These are phyloP conservation scores for Halcyon senegalensis DNA, from an alignment of 2,113 vertebrate species.

Conservation along the genomic window DNA sequence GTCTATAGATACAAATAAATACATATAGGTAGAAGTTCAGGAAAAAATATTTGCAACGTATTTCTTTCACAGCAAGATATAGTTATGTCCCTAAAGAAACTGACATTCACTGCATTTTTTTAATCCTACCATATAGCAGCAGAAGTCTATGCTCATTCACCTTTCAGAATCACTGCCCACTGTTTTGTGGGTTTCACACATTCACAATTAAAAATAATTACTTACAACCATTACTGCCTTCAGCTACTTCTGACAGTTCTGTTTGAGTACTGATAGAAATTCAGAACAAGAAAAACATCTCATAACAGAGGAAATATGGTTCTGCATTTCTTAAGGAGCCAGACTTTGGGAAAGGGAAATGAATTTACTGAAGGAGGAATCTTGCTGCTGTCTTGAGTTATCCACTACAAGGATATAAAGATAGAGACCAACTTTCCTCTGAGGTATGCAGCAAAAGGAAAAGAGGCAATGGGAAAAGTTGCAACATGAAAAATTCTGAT, in stretches of 20 bases:
- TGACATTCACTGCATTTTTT: background rate
- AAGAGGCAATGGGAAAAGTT: background rate
- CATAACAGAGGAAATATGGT: no score
- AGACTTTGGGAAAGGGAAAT: background rate
- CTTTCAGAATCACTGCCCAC: background rate
- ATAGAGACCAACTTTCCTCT: background rate
- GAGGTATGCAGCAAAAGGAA: background rate
- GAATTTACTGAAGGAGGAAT: background rate
- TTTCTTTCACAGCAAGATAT: background rate
- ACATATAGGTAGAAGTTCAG: background rate
- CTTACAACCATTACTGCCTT: background rate
- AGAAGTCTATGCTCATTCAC: background rate
- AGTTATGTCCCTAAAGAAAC: background rate
- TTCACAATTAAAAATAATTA: background rate
- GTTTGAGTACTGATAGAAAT: background rate
- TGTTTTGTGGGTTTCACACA: background rate
- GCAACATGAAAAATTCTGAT: background rate
- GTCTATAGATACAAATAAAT: background rate
- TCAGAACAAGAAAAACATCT: background rate
- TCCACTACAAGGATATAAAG: background rate
- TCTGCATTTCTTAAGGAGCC: background rate
- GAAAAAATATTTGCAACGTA: background rate
- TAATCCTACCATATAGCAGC: background rate
- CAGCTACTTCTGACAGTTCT: background rate
- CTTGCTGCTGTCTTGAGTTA: background rate